Conservation (phyloP, 23 tunicate species). For the Corella eumyota region DNA sequence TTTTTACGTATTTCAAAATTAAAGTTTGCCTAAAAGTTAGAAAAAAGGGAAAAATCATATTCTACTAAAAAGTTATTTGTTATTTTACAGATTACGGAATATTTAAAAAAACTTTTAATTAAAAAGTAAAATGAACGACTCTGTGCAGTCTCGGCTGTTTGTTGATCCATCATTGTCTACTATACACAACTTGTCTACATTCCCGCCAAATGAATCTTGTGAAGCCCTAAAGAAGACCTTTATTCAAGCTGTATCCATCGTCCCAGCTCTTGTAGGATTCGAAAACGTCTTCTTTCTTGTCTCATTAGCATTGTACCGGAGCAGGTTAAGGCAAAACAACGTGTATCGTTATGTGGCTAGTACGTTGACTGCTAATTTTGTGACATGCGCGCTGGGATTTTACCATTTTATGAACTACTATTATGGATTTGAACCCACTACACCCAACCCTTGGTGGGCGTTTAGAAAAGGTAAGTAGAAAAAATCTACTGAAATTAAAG, state of each 20-base stretch:
- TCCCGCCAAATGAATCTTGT: conserved; percentile 37
- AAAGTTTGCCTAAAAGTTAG: too few species aligned
- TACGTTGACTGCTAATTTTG: conserved; percentile 64
- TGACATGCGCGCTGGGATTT: conserved; percentile 59
- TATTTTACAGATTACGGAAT: too few species aligned
- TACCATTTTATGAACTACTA: conserved; percentile 91
- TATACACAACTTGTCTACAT: too few species aligned
- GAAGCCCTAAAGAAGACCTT: conserved; percentile 36
- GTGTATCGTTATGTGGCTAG: conserved; percentile 84
- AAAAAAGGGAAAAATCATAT: too few species aligned
- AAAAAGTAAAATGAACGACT: too few species aligned
- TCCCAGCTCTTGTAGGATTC: conserved; percentile 71
- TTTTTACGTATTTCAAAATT: too few species aligned
- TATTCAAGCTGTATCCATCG: conserved; percentile 35
- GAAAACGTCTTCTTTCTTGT: conserved; percentile 56
- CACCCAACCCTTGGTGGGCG: conserved; percentile 95
- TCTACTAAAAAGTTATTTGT: too few species aligned
- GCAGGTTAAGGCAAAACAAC: conserved; percentile 62
- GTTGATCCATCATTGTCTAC: too few species aligned
- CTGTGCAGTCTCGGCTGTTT: too few species aligned
- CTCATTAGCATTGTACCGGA: conserved; percentile 37
- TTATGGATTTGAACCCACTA: conserved; percentile 59
- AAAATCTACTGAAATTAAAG: neutral
- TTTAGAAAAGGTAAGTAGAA: conserved; percentile 63
- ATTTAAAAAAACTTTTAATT: too few species aligned